These are phyloP conservation scores for Diachrysia chrysitis DNA, from an alignment of 2,888 invertebrate species.

Conservation along the genomic window DNA sequence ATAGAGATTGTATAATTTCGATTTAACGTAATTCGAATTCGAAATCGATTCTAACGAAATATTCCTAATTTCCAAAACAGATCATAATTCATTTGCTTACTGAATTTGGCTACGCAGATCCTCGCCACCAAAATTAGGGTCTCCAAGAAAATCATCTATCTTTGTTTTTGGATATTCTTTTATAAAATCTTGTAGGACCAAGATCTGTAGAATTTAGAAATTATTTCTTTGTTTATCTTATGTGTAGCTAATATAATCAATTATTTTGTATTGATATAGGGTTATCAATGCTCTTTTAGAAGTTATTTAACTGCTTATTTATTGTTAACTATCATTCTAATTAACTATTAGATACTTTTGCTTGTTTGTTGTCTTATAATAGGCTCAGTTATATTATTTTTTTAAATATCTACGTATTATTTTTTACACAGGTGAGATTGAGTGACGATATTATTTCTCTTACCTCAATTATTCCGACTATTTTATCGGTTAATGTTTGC, in stretches of 20 bases:
- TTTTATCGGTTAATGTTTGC: conserved; percentile 51
- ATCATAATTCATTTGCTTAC: conserved; percentile 62
- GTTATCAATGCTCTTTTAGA: too few relatives aligned
- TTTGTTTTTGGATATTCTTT: conserved; percentile 70
- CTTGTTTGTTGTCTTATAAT: too few relatives aligned
- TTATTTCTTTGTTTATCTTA: background rate
- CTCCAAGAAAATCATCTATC: conserved; percentile 75
- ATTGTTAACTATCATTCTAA: too few relatives aligned
- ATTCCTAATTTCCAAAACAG: background rate
- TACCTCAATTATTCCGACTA: conserved; percentile 71
- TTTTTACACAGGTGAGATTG: too few relatives aligned
- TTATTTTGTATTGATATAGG: too few relatives aligned
- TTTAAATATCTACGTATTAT: too few relatives aligned
- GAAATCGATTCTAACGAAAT: too few relatives aligned
- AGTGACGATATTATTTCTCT: background rate
- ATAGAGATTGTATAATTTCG: too few relatives aligned
- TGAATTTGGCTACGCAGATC: conserved; percentile 69
- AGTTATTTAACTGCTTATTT: too few relatives aligned
- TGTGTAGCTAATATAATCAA: too few relatives aligned
- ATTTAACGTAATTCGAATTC: background rate
- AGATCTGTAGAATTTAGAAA: conserved; percentile 60
- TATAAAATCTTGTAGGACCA: conserved; percentile 67
- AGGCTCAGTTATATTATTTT: too few relatives aligned
- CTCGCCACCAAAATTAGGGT: conserved; percentile 78
- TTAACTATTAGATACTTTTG: too few relatives aligned